Percentiles rank a stretch among this genome's conserved stretches.
phyloP scores from a whole-genome alignment of 2,888 invertebrate genomes.

The Maniola hyperantus region DNA sequence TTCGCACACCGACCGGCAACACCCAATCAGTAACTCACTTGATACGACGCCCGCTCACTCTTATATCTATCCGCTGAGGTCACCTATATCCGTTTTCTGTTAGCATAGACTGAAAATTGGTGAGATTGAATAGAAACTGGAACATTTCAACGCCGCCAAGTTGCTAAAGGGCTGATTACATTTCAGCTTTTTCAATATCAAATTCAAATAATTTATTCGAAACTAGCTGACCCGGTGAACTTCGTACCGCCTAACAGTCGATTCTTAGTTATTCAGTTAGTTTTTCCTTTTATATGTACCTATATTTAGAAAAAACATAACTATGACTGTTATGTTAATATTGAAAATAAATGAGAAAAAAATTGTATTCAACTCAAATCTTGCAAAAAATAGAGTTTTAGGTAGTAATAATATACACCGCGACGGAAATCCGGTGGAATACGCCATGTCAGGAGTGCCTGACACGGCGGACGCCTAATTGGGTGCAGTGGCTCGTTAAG shows the following conservation, averaged over 20 bases:
- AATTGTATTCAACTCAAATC: not conserved
- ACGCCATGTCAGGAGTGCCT: not conserved
- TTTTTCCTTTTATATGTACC: too few species aligned
- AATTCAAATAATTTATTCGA: too few species aligned
- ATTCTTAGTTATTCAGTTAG: too few species aligned
- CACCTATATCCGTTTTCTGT: conserved; percentile 44
- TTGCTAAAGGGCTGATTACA: too few species aligned
- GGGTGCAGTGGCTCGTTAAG: conserved; percentile 7
- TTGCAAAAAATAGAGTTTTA: not conserved
- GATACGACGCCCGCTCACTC: not conserved
- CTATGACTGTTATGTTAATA: too few species aligned
- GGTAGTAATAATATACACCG: not conserved
- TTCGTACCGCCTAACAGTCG: too few species aligned
- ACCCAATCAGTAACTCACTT: conserved; percentile 20
- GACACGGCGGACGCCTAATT: too few species aligned
- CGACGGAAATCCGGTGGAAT: not conserved
- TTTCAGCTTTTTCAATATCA: too few species aligned
- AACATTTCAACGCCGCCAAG: too few species aligned
- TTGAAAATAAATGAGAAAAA: too few species aligned
- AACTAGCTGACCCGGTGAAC: too few species aligned
- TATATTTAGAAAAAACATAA: too few species aligned
- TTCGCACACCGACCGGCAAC: conserved; percentile 13
- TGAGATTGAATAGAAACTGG: conserved; percentile 31
- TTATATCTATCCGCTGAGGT: conserved; percentile 15
- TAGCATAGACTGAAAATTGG: conserved; percentile 48